Evolutionary conservation across 2,888 invertebrate genomes (phyloP).

Genomic region (Diabrotica balteata): DNA sequence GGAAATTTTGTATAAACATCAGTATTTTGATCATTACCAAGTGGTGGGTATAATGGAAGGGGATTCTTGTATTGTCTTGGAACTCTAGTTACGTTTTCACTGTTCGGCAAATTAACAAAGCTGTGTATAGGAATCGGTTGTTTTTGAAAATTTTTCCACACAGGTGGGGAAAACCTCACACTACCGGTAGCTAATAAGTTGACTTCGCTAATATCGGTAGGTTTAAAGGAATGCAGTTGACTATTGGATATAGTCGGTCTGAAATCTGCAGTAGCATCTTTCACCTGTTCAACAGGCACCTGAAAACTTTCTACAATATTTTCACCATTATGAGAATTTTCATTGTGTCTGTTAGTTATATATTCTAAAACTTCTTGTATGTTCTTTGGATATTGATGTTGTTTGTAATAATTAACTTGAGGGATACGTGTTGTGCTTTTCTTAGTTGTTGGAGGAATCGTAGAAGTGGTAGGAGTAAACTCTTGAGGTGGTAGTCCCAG

Average conservation of each 20-base stretch:
- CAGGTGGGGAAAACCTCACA: conserved; percentile 58
- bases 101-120: background rate
- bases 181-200: conserved; percentile 72
- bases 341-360: conserved; percentile 31
- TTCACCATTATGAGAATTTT: conserved; percentile 4
- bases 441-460: conserved; percentile 30
- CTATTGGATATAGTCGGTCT: conserved; percentile 56
- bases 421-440: conserved; percentile 42
- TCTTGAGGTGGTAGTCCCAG: conserved; percentile 48
- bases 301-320: background rate
- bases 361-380: conserved; percentile 55
- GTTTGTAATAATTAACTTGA: conserved; percentile 38
- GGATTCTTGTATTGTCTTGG: conserved; percentile 8
- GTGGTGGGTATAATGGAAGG: background rate
- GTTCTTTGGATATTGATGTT: conserved; percentile 49
- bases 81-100: background rate
- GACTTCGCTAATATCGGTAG: conserved; percentile 76
- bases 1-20: background rate
- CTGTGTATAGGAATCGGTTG: conserved; percentile 14
- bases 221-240: conserved; percentile 75
- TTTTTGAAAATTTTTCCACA: conserved; percentile 44
- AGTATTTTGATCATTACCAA: background rate
- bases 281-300: background rate
- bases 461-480: conserved; percentile 40
- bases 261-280: background rate